A percentile compares a stretch with the other conserved stretches of the same genome.
phyloP scores from a whole-genome alignment of 1,140 invertebrate genomes.

The Dinoponera quadriceps region DNA sequence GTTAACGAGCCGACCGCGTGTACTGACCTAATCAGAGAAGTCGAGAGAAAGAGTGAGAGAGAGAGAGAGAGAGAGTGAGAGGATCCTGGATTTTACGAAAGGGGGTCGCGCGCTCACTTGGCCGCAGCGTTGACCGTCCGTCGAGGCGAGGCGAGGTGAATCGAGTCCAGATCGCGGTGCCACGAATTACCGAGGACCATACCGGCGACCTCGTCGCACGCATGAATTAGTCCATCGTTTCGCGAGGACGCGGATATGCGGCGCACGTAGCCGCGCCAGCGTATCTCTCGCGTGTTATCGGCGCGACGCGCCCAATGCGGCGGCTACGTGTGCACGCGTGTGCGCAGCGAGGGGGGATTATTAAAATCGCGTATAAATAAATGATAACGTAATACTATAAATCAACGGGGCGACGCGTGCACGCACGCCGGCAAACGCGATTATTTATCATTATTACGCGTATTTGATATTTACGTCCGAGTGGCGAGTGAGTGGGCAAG shows the following conservation, averaged over 20 bases:
- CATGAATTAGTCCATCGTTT: slow-evolving; percentile 45
- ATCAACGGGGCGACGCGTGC: slow-evolving; percentile 29
- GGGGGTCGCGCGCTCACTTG: neutral
- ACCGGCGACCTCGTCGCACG: neutral
- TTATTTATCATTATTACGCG: slow-evolving; percentile 60
- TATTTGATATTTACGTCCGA: slow-evolving; percentile 19
- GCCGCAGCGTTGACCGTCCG: no score
- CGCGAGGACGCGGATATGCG: neutral
- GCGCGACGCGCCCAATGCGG: slow-evolving; percentile 8
- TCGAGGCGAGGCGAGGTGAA: no score
- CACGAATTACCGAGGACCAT: neutral
- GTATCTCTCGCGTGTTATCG: slow-evolving; percentile 39
- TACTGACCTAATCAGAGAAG: neutral
- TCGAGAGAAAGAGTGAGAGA: no score
- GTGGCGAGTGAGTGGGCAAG: neutral
- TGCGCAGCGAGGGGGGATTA: slow-evolving; percentile 29
- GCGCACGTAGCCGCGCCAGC: neutral
- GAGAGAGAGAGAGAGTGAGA: neutral
- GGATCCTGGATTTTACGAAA: slow-evolving; percentile 31
- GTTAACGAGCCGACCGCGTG: slow-evolving; percentile 27
- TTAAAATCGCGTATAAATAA: slow-evolving; percentile 56
- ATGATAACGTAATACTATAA: slow-evolving; percentile 58
- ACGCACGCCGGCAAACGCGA: slow-evolving; percentile 12
- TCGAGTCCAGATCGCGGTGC: no score
- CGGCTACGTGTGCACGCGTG: slow-evolving; percentile 42